Evolutionary conservation across 2,797 vertebrate genomes (phyloP), one percentile per base, ranked within the genome.

Genomic region (Nannoperca obscura): DNA sequence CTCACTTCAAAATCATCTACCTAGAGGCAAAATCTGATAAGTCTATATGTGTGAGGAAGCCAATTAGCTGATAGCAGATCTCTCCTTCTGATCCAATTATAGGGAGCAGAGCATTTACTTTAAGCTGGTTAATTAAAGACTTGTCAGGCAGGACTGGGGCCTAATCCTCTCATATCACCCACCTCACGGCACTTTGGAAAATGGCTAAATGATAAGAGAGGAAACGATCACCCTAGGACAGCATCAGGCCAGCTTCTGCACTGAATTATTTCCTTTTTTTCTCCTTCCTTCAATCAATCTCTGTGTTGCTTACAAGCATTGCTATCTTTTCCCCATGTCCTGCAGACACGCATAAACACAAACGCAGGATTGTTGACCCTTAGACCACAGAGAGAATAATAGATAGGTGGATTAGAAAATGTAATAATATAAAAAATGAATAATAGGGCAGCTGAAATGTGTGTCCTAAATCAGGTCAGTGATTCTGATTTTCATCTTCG

Each of bases 61-160:
- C 93, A 94, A 94, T 94, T 94, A 94, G 91, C 80, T 90, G 93
- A 93, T 92, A 91, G 86, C 84, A 62, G 87, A 94, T 94, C 89
- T 93, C 82, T 90, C 69, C 81, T 89, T 87, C 85, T 93, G 93
- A 95, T 94, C 94, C 92, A 93, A 92, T 94, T 94, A 93, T 76
- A 86, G 90, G 71, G 85, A 92, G 89, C 86, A 52, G 88, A 94
- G 93, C 94, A 81, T 94, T 94, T 94, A 93, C 91, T 94, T 94
- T 93, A 94, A 95, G 93, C 92, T 86, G 90, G 88, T 94, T 95
- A 95, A 95, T 95, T 95, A 94, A 91, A 92, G 92, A 84, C 84
- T 88, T 76, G 82, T 92, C 89, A 89, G 90, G 91, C 91, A 92
- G 81, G 86, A 87, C 86, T 36, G 5, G 52, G 74, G 71, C 84